phyloP scores from a whole-genome alignment of 2,888 invertebrate species.

The Tetrapedia diversipes region DNA sequence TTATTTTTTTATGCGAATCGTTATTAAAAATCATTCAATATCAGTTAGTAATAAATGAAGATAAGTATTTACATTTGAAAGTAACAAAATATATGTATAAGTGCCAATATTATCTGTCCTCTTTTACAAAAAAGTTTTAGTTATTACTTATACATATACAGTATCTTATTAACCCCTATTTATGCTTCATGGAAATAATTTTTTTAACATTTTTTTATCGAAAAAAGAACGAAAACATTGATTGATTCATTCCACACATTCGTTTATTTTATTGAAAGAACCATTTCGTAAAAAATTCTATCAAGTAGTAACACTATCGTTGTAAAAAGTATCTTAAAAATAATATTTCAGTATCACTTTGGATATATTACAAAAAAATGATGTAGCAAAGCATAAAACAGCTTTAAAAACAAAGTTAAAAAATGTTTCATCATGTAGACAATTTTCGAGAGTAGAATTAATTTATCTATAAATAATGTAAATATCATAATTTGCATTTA shows the following conservation, averaged over 20 bases:
- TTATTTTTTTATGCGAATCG: not conserved
- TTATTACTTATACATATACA: not conserved
- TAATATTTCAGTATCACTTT: no score
- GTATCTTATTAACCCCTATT: constrained; percentile 3
- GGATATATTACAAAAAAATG: no score
- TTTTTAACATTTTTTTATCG: no score
- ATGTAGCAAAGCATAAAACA: not conserved
- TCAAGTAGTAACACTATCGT: no score
- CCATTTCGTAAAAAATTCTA: no score
- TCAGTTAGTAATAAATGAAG: not conserved
- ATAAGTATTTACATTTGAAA: not conserved
- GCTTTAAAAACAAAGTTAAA: not conserved
- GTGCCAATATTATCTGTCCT: constrained; percentile 35
- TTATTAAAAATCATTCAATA: not conserved
- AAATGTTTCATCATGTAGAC: not conserved
- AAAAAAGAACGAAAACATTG: no score
- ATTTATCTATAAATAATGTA: no score
- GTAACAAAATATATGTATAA: constrained; percentile 11
- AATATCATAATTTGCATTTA: no score
- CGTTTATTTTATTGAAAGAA: not conserved
- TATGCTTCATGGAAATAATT: not conserved
- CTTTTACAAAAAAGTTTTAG: constrained; percentile 1
- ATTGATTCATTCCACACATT: not conserved
- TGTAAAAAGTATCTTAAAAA: no score
- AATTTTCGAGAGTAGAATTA: no score